Conservation (phyloP, 2,797 vertebrate genomes). For the Knipowitschia caucasica region DNA sequence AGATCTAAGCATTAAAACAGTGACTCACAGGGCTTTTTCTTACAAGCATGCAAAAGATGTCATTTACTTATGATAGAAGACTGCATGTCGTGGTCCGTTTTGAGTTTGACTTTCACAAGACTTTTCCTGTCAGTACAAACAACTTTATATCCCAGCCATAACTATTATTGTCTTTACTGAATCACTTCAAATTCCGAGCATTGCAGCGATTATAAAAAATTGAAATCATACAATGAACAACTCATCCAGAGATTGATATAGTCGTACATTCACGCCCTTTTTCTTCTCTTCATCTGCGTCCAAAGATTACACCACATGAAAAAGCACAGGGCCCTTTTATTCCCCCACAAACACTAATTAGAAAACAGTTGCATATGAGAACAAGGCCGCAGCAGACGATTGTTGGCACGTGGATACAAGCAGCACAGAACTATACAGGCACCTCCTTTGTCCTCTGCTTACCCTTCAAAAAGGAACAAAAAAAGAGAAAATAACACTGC, state of each 20-base stretch:
- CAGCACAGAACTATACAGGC: background rate
- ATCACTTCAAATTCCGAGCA: background rate
- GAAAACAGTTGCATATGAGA: background rate
- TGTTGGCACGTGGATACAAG: background rate
- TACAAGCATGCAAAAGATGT: too few relatives aligned
- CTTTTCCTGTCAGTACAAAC: too few relatives aligned
- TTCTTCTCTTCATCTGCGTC: conserved; percentile 1
- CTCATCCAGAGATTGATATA: background rate
- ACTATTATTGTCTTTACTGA: too few relatives aligned
- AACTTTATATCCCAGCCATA: too few relatives aligned
- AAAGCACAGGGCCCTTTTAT: background rate
- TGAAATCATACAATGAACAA: background rate
- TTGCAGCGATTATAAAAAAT: background rate
- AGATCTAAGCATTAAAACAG: too few relatives aligned
- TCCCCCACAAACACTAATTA: background rate
- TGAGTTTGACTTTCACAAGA: too few relatives aligned
- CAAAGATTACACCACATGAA: background rate
- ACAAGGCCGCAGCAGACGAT: background rate
- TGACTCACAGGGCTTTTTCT: too few relatives aligned
- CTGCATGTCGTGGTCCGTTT: too few relatives aligned
- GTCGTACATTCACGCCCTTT: background rate
- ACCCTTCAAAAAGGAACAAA: background rate
- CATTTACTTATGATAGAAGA: too few relatives aligned
- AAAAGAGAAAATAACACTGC: too few relatives aligned
- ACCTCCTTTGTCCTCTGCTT: background rate